Conservation (phyloP, 2,888 invertebrate genomes). For the Phengaris alcon region DNA sequence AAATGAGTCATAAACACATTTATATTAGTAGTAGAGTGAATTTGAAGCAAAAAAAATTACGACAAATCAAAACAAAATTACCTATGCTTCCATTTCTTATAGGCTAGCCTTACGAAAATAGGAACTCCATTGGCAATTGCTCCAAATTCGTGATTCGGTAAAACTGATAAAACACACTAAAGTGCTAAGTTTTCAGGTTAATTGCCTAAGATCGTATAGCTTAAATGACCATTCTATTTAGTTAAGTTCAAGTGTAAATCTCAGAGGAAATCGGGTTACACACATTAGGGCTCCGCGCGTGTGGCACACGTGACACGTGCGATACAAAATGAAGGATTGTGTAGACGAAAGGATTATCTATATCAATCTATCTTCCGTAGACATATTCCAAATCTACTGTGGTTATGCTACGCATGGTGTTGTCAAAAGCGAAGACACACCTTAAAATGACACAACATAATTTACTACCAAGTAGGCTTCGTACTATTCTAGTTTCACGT, state of each 20-base stretch:
- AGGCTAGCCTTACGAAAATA: background rate
- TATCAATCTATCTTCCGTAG: too few relatives aligned
- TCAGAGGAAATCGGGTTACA: background rate
- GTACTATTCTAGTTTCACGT: background rate
- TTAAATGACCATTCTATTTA: background rate
- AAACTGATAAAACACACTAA: slow-evolving; percentile 2
- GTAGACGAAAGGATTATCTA: too few relatives aligned
- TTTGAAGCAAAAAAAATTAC: too few relatives aligned
- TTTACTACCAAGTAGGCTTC: background rate
- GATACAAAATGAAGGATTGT: too few relatives aligned
- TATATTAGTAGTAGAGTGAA: too few relatives aligned
- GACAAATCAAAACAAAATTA: background rate
- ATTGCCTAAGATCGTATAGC: background rate
- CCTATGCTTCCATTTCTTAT: background rate
- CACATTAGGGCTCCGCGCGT: too few relatives aligned
- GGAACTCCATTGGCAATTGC: background rate
- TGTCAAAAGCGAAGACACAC: background rate
- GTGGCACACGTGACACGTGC: too few relatives aligned
- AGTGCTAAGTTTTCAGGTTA: background rate
- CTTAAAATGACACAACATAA: background rate
- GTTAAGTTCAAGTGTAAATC: background rate
- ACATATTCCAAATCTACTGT: too few relatives aligned
- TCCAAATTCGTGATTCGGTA: background rate
- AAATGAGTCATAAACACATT: too few relatives aligned
- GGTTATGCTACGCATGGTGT: too few relatives aligned